A percentile compares a stretch with the other conserved stretches of the same genome.
Evolutionary conservation across 1,140 invertebrate genomes (phyloP).

Genomic region (Hycleus cichorii): DNA sequence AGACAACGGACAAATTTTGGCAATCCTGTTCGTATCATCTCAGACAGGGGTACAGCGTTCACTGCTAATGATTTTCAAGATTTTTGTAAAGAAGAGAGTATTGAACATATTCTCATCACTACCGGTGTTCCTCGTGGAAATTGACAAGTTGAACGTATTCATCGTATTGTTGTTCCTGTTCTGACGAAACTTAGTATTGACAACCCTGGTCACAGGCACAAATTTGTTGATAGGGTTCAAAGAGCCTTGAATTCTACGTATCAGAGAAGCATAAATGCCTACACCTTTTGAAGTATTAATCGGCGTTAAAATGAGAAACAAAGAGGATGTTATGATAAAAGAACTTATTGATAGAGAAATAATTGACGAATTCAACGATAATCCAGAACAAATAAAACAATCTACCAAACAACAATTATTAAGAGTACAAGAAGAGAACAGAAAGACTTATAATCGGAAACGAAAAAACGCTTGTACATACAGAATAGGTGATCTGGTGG

Average conservation of each 20-base stretch:
- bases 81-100: conserved; percentile 28
- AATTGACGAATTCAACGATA: no score
- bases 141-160: conserved; percentile 34
- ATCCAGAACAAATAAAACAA: no score
- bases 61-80: conserved; percentile 31
- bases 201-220: conserved; percentile 31
- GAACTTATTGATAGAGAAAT: conserved; percentile 14
- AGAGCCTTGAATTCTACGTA: conserved; percentile 33
- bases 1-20: conserved; percentile 17
- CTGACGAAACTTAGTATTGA: conserved; percentile 27
- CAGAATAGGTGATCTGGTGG: conserved; percentile 35
- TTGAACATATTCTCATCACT: conserved; percentile 28
- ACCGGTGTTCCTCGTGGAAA: conserved; percentile 33
- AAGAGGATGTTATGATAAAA: conserved; percentile 6
- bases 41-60: conserved; percentile 36
- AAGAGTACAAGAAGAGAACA: no score
- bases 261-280: conserved; percentile 32
- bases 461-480: conserved; percentile 11
- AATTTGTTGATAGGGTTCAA: conserved; percentile 30
- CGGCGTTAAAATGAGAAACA: conserved; percentile 10
- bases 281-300: conserved; percentile 18
- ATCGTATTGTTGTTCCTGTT: conserved; percentile 29
- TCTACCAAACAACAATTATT: no score
- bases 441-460: no score
- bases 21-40: background rate